Evolutionary conservation across 2,113 vertebrate species (phyloP), one percentile per base, ranked within the genome.

Genomic region (Ailuropoda melanoleuca): DNA sequence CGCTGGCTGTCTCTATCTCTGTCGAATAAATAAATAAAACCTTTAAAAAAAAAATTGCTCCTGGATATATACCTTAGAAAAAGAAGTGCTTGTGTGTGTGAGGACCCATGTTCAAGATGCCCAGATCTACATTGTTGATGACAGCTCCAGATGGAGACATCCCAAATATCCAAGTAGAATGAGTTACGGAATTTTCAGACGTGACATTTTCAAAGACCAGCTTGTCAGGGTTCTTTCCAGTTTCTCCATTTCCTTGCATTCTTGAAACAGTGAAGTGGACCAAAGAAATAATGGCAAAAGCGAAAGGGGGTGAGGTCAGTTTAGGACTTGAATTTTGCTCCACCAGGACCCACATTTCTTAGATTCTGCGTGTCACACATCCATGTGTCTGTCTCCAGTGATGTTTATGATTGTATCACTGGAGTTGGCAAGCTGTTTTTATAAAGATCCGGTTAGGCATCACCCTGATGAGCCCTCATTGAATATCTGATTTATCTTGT

Each of bases 1-100:
- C n/a, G n/a, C n/a, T n/a, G n/a, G n/a, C n/a, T n/a, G n/a, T n/a
- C n/a, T n/a, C n/a, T n/a, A n/a, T n/a, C n/a, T n/a, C n/a, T n/a
- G n/a, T n/a, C n/a, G n/a, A n/a, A n/a, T n/a, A n/a, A n/a, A n/a
- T n/a, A n/a, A n/a, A n/a, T n/a, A n/a, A n/a, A n/a, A n/a, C n/a
- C n/a, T n/a, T n/a, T n/a, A n/a, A n/a, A n/a, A n/a, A n/a, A n/a
- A 89, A 46, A 95, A 58, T 93, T 92, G 87, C 53, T 82, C 8
- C 80, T 75, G 37, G 21, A 4, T 90, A 34, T 64, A 88, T 66
- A 74, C 21, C 31, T 24, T 81, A 77, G 55, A 87, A 93, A 93
- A 93, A 75, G 24, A 93, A 60, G 50, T 94, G 50, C 58, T 37
- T 88, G 39, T 85, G 21, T 83, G 14, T 88, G 24, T 58, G 66